Evolutionary conservation across 2,888 invertebrate genomes (phyloP).

Genomic region (Drosophila buzzatii): DNA sequence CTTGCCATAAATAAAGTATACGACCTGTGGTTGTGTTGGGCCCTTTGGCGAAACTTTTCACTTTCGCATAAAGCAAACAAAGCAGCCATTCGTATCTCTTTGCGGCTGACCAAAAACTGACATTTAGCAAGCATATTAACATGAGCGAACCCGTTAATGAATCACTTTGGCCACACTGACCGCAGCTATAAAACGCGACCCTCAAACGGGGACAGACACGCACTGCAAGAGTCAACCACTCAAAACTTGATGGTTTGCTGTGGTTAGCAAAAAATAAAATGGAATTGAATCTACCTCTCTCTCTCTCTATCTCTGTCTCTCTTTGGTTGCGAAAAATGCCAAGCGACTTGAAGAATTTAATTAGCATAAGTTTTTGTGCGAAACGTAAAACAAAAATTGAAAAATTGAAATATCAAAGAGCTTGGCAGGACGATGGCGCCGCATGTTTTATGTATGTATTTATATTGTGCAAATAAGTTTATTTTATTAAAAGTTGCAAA

Average conservation of each 20-base stretch:
- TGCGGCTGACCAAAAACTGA: constrained; percentile 52
- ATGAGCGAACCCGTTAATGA: constrained; percentile 66
- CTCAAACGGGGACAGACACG: constrained; percentile 16
- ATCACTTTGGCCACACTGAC: constrained; percentile 62
- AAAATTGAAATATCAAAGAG: constrained; percentile 71
- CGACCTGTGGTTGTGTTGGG: constrained; percentile 30
- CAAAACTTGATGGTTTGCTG: constrained; percentile 46
- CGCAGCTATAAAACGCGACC: constrained; percentile 47
- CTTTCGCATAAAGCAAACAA: constrained; percentile 42
- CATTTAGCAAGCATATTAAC: constrained; percentile 66
- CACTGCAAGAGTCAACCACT: constrained; percentile 32
- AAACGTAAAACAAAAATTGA: constrained; percentile 62
- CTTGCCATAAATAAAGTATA: constrained; percentile 50
- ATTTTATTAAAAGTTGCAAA: constrained; percentile 74
- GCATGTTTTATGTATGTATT: constrained; percentile 66
- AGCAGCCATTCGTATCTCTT: constrained; percentile 33
- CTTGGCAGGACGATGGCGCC: constrained; percentile 5
- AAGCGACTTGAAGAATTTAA: constrained; percentile 61
- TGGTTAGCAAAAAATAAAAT: constrained; percentile 12
- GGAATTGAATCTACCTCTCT: neutral
- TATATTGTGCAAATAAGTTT: constrained; percentile 71
- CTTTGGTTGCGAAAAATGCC: constrained; percentile 13
- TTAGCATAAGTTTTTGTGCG: constrained; percentile 65
- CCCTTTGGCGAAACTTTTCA: constrained; percentile 49
- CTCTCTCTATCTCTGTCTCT: neutral